phyloP scores from a whole-genome alignment of 2,888 invertebrate species.

The Clitarchus hookeri region DNA sequence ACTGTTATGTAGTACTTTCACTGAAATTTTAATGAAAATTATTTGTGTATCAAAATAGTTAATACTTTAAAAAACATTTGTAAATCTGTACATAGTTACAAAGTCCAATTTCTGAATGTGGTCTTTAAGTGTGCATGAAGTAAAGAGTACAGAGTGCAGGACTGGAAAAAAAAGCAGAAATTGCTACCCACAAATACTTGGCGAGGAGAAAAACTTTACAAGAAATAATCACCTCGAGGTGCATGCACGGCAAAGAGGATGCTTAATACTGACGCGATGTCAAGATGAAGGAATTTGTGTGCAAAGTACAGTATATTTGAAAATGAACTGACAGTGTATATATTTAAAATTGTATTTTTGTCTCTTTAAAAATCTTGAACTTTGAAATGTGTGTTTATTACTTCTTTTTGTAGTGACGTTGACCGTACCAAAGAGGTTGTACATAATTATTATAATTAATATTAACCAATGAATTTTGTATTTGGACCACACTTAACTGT shows the following conservation, averaged over 20 bases:
- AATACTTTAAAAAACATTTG: neutral
- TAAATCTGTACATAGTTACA: constrained; percentile 8
- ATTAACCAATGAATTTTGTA: constrained; percentile 31
- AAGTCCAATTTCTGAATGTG: neutral
- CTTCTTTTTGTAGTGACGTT: constrained; percentile 39
- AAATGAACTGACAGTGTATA: constrained; percentile 30
- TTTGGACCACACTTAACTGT: constrained; percentile 33
- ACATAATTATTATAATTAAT: constrained; percentile 33
- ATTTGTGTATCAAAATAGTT: neutral
- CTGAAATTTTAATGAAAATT: neutral
- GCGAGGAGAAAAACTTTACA: neutral
- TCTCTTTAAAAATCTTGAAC: constrained; percentile 32
- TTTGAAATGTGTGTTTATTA: constrained; percentile 35
- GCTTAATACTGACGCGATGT: constrained; percentile 29
- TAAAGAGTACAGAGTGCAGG: neutral
- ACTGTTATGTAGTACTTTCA: constrained; percentile 1
- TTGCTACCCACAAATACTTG: constrained; percentile 22
- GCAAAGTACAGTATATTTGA: constrained; percentile 2
- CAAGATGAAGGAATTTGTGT: constrained; percentile 20
- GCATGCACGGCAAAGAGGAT: constrained; percentile 30
- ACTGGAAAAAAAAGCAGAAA: constrained; percentile 16
- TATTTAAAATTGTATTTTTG: constrained; percentile 38
- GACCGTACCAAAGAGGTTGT: constrained; percentile 40
- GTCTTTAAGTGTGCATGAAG: neutral
- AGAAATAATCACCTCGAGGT: constrained; percentile 24